Evolutionary conservation across 2,113 vertebrate species (phyloP), one percentile per base, ranked within the genome.

Genomic region (Thomomys bottae): DNA sequence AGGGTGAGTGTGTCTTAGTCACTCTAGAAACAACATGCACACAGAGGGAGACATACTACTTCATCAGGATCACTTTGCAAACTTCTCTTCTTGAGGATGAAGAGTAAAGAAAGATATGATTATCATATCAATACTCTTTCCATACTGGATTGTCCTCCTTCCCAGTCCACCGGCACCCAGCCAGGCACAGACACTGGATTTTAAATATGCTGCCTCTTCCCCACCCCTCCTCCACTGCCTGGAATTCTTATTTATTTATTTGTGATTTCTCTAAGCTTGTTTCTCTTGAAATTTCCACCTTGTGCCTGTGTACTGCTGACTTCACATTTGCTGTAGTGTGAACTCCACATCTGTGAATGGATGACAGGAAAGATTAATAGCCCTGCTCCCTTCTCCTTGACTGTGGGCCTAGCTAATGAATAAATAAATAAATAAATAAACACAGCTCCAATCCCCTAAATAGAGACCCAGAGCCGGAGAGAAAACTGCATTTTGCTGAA

Each of bases 321-420:
- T 99, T 98, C 98, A 98, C 98, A 98, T 98, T 99, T 99, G 98
- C 98, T 99, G 98, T 96, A 98, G 98, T 98, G 98, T 98, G 98
- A 98, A 98, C 98, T 98, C 98, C 99, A 98, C 99, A 99, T 99
- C 99, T 99, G 99, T 98, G 98, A 98, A 98, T 97, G 98, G 98
- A 98, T 99, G 99, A 99, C 99, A 99, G 98, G 98, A 98, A 99
- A 99, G 99, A 99, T 99, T 99, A 99, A 99, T 99, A 98, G 98
- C 99, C 98, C 93, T 81, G 95, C 96, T 97, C 94, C 98, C 98
- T 97, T 97, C 97, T 97, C 97, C 96, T 98, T 98, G 97, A 98
- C 97, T 98, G 97, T 97, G 96, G 96, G 97, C 97, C 97, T 96
- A 96, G 96, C 97, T 98, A 98, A 98, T 98, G 97, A 98, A 98